Evolutionary conservation across 2,113 vertebrate species (phyloP).

Genomic region (Ochotona princeps): DNA sequence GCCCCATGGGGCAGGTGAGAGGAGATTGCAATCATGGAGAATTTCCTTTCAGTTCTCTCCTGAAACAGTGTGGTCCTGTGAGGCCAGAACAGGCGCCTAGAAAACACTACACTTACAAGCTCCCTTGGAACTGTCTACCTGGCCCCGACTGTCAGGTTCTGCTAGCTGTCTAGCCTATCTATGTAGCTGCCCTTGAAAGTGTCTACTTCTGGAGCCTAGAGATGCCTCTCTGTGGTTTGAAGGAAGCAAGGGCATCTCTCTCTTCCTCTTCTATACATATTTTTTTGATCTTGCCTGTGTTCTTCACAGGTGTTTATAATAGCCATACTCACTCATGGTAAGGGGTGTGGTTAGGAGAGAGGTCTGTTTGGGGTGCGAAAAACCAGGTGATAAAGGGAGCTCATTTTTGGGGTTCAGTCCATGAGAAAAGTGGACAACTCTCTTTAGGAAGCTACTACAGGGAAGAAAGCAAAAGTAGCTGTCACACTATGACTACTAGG

Average conservation of each 20-base stretch:
- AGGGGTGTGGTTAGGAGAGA: not conserved
- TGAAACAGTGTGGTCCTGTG: slow-evolving; percentile 42
- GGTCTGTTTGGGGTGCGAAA: not conserved
- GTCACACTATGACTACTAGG: not conserved
- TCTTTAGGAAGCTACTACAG: not conserved
- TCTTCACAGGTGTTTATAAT: slow-evolving; percentile 22
- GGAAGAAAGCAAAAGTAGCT: not conserved
- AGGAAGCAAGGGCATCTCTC: not conserved
- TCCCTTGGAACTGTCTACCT: not conserved
- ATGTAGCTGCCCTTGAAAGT: not conserved
- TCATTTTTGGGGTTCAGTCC: not conserved
- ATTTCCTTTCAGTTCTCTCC: slow-evolving; percentile 71
- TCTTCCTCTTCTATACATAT: not conserved
- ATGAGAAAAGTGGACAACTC: not conserved
- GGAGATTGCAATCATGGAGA: slow-evolving; percentile 65
- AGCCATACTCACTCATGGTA: not conserved
- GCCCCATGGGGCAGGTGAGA: slow-evolving; percentile 30
- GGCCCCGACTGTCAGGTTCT: not conserved
- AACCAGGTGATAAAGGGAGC: not conserved
- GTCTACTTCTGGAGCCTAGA: not conserved
- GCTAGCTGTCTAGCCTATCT: slow-evolving; percentile 12
- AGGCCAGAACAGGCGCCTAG: not conserved
- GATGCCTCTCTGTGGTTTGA: not conserved
- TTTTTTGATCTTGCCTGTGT: slow-evolving; percentile 18
- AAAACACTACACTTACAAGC: slow-evolving; percentile 38